These are phyloP conservation scores for Daboia siamensis DNA, from an alignment of 2,113 vertebrate species.

Conservation along the genomic window DNA sequence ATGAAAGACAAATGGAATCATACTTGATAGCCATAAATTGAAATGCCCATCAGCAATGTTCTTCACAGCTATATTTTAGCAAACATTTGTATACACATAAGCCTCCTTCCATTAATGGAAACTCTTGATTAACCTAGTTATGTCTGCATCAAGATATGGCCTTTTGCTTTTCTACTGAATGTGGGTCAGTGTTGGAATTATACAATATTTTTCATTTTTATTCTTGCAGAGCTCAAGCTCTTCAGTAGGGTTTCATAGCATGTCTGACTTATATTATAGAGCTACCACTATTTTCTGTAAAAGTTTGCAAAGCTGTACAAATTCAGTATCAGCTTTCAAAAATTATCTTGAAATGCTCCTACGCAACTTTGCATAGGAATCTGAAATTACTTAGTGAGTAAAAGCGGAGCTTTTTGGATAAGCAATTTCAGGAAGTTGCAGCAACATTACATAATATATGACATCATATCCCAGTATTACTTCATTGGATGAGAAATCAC, in stretches of 20 bases:
- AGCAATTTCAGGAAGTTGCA: constrained; percentile 19
- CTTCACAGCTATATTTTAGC: neutral
- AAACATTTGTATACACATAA: neutral
- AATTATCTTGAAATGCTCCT: neutral
- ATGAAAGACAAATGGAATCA: neutral
- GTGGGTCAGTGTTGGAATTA: neutral
- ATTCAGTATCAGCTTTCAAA: neutral
- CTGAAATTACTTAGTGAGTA: neutral
- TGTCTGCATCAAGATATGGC: neutral
- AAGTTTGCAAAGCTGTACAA: neutral
- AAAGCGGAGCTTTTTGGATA: constrained; percentile 6
- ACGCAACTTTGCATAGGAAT: neutral
- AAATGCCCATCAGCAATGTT: neutral
- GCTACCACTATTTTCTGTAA: neutral
- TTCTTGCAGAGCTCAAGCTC: neutral
- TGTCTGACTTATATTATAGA: neutral
- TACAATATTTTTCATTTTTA: neutral
- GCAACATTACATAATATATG: constrained; percentile 9
- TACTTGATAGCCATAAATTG: neutral
- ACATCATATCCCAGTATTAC: neutral
- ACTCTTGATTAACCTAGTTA: neutral
- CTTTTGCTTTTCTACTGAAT: neutral
- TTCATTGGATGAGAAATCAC: constrained; percentile 14
- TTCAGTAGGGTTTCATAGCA: neutral
- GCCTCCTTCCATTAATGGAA: neutral